Base-by-base conservation (phyloP, 2,888 invertebrate species). In the Harpalus rufipes region DNA sequence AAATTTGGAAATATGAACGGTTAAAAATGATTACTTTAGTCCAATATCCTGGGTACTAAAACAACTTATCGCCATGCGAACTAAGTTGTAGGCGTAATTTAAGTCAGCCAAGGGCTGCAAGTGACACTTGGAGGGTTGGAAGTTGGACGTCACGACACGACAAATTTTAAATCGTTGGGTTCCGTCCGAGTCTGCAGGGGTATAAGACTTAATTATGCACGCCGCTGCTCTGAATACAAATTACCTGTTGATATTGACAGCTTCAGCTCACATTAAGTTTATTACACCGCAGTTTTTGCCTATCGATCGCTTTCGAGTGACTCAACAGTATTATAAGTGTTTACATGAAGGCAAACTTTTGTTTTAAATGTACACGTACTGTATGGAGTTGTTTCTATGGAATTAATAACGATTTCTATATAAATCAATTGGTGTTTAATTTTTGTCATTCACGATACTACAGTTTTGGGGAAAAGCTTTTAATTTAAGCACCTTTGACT, bases 231-330 rank as follows among this genome's bases (percentile, higher is more conserved):
- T 83, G 83, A 83, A 83, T 83, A 76, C 83, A 21, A 83, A 83
- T 76, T 83, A 83, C 83, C 83, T 83, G 83, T 83, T 83, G 83
- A 76, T 83, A 76, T 59, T 76, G 61, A 76, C 63, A 21, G 18
- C 16, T n/a, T 63, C 63, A 63, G 7, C 63, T 63, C 68, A 68
- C 39, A 68, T 39, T 68, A 68, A 12, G 32, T 68, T 32, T 68
- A 32, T 39, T 68, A 39, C 72, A 21, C 16, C 18, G 3, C 4
- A 74, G 44, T 74, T 51, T 51, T 51, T 51, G 12, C 10, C 12
- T 6, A 12, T n/a, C 14, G 76, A 44, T 21, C 8, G 41, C 44
- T 41, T 39, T 7, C 7, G n/a, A 32, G 12, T 51, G 44, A 51
- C 44, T 51, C 12, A 12, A 51, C 44, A 72, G 44, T n/a, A 7